Base-by-base conservation (phyloP, 1,140 invertebrate species). In the Phortica variegata region DNA sequence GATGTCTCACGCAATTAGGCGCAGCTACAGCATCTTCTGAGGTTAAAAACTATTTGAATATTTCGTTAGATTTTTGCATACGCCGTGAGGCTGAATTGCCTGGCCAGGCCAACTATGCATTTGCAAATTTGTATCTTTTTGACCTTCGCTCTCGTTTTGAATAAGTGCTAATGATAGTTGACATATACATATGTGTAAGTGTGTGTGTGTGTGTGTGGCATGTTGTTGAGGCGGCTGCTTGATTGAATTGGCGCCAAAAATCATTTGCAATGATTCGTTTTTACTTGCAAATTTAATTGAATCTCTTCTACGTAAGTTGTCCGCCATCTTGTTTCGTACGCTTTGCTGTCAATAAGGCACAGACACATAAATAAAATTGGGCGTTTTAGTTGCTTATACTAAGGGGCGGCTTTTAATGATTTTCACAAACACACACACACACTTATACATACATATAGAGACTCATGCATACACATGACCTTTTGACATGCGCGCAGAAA, bases 81-180 rank as follows among this genome's bases (percentile, higher is more conserved):
- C 40, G 32, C 47, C 42, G 18, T 34, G 6, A 26, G 34, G 12
- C n/a, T n/a, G n/a, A n/a, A n/a, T n/a, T 3, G 26, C 12, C 3
- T n/a, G n/a, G 3, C 16, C 20, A 47, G 44, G 42, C 23, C 47
- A 48, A 48, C 48, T 44, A n/a, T n/a, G n/a, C 44, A 47, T 37
- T 41, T n/a, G 23, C n/a, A 26, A 26, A 26, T 26, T 26, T 26
- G 23, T 26, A 26, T 26, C 10, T 26, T 26, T 34, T 4, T 42
- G 54, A 56, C 54, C 46, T 56, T 43, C 41, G 13, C 47, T 38
- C 33, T 33, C 50, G 49, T 65, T 68, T 68, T 68, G 63, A 68
- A 68, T 68, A 68, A 55, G 63, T 68, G 63, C 63, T 68, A 68
- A 68, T 68, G 63, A 68, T 68, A 69, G 58, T 65, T 60, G 63